phyloP scores from a whole-genome alignment of 2,888 invertebrate genomes.

The Euproctis similis region DNA sequence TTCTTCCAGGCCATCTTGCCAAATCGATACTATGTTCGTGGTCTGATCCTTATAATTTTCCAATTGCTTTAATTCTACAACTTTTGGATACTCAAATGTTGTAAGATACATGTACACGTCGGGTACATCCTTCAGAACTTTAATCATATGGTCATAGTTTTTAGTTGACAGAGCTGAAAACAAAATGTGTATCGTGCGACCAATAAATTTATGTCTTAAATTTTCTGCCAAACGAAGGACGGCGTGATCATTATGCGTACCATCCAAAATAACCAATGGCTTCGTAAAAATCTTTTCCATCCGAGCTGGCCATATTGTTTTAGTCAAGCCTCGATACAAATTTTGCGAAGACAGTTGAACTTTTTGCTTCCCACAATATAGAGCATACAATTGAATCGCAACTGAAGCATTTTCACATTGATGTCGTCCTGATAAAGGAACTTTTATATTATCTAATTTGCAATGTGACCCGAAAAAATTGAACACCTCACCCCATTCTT shows the following conservation, averaged over 20 bases:
- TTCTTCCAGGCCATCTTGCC: constrained; percentile 1
- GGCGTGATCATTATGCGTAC: constrained; percentile 3
- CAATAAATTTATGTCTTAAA: not conserved
- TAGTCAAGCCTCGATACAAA: constrained; percentile 2
- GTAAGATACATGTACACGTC: constrained; percentile 2
- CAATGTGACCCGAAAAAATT: constrained; percentile 1
- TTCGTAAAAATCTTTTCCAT: constrained; percentile 2
- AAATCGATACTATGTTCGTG: not conserved
- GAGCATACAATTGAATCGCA: constrained; percentile 1
- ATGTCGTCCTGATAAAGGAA: constrained; percentile 1
- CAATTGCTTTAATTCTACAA: not conserved
- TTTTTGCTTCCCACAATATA: constrained; percentile 1
- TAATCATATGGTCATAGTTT: constrained; percentile 2
- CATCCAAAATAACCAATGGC: constrained; percentile 3
- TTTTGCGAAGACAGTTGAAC: not conserved
- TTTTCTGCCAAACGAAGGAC: constrained; percentile 3
- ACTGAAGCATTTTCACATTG: constrained; percentile 4
- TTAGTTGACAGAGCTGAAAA: constrained; percentile 4
- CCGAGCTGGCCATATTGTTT: constrained; percentile 3
- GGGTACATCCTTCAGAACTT: not conserved
- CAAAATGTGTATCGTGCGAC: not conserved
- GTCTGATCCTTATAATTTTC: constrained; percentile 1
- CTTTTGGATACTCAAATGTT: constrained; percentile 3
- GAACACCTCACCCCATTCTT: constrained; percentile 3
- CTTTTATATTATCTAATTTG: not conserved